Percentiles rank a stretch among this genome's conserved stretches.
Evolutionary conservation across 2,113 vertebrate species (phyloP).

Genomic region (Sminthopsis crassicaudata): DNA sequence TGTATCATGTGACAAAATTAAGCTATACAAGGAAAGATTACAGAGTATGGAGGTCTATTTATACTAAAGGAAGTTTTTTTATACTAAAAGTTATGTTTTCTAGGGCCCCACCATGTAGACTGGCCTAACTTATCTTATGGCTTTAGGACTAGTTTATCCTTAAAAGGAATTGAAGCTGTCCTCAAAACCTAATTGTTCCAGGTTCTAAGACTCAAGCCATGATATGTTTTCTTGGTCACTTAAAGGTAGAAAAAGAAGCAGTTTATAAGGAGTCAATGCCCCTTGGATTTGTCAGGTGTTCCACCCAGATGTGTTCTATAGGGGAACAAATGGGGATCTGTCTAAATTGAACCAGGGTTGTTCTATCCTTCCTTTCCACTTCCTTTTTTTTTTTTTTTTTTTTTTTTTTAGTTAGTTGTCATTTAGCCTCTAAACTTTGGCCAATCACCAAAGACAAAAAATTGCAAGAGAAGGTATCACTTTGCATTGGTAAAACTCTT

Average conservation of each 20-base stretch:
- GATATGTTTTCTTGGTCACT: neutral
- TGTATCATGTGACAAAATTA: neutral
- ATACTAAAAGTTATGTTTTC: neutral
- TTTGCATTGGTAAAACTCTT: neutral
- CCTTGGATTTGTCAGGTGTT: neutral
- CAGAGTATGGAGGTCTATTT: neutral
- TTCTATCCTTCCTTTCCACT: neutral
- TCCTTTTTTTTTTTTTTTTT: neutral
- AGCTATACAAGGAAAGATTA: neutral
- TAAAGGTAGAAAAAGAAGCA: neutral
- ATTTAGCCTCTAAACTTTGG: neutral
- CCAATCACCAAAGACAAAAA: neutral
- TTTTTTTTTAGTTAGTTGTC: neutral
- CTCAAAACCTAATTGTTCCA: neutral
- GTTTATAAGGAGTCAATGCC: neutral
- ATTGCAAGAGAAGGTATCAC: neutral
- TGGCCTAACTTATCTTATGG: neutral
- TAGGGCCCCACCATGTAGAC: neutral
- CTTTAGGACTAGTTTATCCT: neutral
- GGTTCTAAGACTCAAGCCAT: neutral
- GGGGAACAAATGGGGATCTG: neutral
- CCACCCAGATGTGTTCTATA: neutral
- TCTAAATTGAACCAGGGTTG: neutral
- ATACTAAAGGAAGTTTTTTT: neutral
- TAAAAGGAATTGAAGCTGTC: neutral